phyloP scores from a whole-genome alignment of 2,888 invertebrate species.

The Phymatocera aterrima region DNA sequence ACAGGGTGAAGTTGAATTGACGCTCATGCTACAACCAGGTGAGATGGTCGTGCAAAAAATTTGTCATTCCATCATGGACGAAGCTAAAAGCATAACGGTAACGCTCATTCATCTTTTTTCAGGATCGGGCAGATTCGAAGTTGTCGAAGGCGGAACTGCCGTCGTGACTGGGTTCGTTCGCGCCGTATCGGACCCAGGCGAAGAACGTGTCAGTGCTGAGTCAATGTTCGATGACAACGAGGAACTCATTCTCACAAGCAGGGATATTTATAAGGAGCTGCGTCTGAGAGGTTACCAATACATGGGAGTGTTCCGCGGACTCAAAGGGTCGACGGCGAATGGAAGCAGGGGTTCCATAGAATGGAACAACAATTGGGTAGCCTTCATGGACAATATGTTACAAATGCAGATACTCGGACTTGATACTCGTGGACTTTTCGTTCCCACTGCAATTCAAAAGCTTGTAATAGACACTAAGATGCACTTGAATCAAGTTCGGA shows the following conservation, averaged over 20 bases:
- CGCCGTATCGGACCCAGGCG: not conserved
- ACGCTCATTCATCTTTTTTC: not conserved
- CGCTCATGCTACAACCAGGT: constrained; percentile 64
- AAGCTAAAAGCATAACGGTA: constrained; percentile 42
- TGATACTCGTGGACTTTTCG: constrained; percentile 82
- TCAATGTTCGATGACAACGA: not conserved
- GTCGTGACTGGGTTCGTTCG: constrained; percentile 41
- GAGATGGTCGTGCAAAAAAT: constrained; percentile 53
- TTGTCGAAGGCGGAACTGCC: constrained; percentile 44
- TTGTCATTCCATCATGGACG: constrained; percentile 46
- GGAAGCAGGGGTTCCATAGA: constrained; percentile 76
- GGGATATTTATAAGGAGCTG: constrained; percentile 66
- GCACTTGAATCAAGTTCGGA: constrained; percentile 67
- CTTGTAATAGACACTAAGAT: constrained; percentile 81
- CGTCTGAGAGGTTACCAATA: constrained; percentile 73
- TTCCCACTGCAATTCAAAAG: constrained; percentile 86
- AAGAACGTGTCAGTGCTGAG: not conserved
- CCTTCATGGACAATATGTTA: constrained; percentile 92
- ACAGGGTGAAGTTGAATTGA: constrained; percentile 69
- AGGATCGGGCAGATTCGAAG: constrained; percentile 32
- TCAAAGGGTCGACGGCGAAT: constrained; percentile 73
- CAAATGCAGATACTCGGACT: constrained; percentile 86
- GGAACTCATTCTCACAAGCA: constrained; percentile 74
- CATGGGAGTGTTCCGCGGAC: constrained; percentile 80
- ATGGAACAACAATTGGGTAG: constrained; percentile 92